phyloP scores from a whole-genome alignment of 2,888 invertebrate species.

The Subacronicta megacephala region DNA sequence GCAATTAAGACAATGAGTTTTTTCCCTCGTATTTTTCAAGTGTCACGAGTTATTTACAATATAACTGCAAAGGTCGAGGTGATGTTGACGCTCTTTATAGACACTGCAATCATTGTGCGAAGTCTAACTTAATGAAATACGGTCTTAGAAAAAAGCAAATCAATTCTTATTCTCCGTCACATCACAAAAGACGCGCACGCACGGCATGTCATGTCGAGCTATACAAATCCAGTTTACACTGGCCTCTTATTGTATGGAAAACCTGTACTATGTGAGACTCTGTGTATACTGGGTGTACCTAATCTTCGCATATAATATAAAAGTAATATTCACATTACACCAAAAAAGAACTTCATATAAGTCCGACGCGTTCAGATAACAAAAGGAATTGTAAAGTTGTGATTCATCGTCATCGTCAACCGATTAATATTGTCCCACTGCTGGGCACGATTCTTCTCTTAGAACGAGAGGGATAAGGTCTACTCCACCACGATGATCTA shows the following conservation, averaged over 20 bases:
- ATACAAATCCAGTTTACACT: too few species aligned
- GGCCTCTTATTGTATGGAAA: too few species aligned
- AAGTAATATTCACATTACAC: constrained; percentile 3
- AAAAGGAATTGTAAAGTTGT: too few species aligned
- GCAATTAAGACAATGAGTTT: constrained; percentile 19
- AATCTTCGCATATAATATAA: neutral
- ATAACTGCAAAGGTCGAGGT: constrained; percentile 49
- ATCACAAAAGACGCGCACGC: neutral
- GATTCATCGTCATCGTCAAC: too few species aligned
- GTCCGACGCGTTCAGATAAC: constrained; percentile 1
- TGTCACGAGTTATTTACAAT: constrained; percentile 45
- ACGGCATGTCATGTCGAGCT: too few species aligned
- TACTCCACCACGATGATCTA: too few species aligned
- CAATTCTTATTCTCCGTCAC: neutral
- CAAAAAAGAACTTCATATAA: constrained; percentile 8
- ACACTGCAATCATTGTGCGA: constrained; percentile 45
- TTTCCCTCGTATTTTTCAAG: constrained; percentile 26
- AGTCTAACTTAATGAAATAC: constrained; percentile 43
- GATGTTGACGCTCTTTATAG: constrained; percentile 54
- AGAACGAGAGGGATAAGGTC: too few species aligned
- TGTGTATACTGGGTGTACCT: too few species aligned
- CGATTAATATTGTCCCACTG: too few species aligned
- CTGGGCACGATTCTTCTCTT: too few species aligned
- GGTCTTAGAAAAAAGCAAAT: neutral
- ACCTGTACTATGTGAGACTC: too few species aligned